Conservation (phyloP, 2,113 vertebrate genomes). For the Lycaon pictus region DNA sequence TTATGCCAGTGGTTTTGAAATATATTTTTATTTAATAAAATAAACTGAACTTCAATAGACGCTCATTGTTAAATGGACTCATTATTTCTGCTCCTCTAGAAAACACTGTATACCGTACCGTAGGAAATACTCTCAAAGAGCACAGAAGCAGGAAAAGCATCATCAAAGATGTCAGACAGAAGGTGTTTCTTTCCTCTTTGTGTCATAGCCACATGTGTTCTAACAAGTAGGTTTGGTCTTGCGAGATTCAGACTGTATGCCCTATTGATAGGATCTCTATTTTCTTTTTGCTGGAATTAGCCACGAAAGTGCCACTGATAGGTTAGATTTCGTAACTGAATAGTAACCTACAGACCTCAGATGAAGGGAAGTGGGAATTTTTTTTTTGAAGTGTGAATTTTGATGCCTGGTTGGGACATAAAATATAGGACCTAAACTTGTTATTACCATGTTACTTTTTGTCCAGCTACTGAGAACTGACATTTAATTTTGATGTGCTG, state of each 20-base stretch:
- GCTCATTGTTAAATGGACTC: not conserved
- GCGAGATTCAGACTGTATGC: not conserved
- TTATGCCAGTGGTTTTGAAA: not conserved
- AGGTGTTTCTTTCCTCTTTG: not conserved
- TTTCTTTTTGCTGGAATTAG: slow-evolving; percentile 41
- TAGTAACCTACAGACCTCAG: not conserved
- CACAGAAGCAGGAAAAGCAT: not conserved
- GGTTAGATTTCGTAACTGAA: slow-evolving; percentile 7
- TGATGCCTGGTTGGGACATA: slow-evolving; percentile 36
- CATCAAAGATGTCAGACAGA: not conserved
- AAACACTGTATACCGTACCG: not conserved
- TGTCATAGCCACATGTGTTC: not conserved
- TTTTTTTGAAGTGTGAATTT: not conserved
- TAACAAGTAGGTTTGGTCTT: not conserved
- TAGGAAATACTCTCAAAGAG: not conserved
- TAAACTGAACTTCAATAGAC: not conserved
- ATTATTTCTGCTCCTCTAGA: not conserved
- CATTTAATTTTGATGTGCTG: not conserved
- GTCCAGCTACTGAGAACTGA: not conserved
- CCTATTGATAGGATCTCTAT: not conserved
- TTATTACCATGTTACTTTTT: not conserved
- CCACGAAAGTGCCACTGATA: not conserved
- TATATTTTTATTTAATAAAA: slow-evolving; percentile 49
- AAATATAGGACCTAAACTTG: not conserved
- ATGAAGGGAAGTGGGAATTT: not conserved